A percentile compares a stretch with the other conserved stretches of the same genome.
These are phyloP conservation scores for Danio albolineatus DNA, from an alignment of 2,797 vertebrate genomes.

Conservation along the genomic window DNA sequence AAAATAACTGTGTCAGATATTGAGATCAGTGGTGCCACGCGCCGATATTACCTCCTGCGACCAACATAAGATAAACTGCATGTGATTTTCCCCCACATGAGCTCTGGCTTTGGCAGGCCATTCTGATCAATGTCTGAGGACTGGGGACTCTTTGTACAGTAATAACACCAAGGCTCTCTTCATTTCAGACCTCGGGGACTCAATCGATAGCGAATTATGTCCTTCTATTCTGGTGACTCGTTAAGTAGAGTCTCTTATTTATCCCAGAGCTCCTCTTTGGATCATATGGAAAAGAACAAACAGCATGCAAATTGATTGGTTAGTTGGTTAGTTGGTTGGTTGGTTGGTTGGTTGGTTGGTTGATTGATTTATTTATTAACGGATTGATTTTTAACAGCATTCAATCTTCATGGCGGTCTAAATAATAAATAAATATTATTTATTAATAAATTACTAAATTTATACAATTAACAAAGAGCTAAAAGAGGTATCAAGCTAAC, in stretches of 20 bases:
- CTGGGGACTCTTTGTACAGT: conserved; percentile 52
- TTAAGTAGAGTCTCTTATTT: conserved; percentile 72
- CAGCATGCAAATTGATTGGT: no score
- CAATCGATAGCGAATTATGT: conserved; percentile 82
- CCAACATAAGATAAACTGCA: conserved; percentile 46
- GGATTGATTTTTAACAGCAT: no score
- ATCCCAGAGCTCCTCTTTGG: conserved; percentile 48
- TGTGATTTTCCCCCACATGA: conserved; percentile 48
- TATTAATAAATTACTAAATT: no score
- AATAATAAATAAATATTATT: no score
- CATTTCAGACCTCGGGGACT: conserved; percentile 58
- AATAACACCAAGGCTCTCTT: conserved; percentile 61
- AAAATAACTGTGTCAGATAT: conserved; percentile 41
- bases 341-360: no score
- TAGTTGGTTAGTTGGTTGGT: no score
- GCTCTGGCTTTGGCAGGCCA: conserved; percentile 31
- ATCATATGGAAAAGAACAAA: neutral
- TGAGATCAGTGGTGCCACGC: conserved; percentile 34
- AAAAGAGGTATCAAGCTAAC: no score
- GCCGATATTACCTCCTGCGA: conserved; percentile 56
- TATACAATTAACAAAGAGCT: no score
- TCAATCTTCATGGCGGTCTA: no score
- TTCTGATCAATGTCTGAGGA: conserved; percentile 53
- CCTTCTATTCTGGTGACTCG: conserved; percentile 72
- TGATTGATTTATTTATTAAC: no score